These are phyloP conservation scores for Orthosia gracilis DNA, from an alignment of 2,888 invertebrate genomes.

Conservation along the genomic window DNA sequence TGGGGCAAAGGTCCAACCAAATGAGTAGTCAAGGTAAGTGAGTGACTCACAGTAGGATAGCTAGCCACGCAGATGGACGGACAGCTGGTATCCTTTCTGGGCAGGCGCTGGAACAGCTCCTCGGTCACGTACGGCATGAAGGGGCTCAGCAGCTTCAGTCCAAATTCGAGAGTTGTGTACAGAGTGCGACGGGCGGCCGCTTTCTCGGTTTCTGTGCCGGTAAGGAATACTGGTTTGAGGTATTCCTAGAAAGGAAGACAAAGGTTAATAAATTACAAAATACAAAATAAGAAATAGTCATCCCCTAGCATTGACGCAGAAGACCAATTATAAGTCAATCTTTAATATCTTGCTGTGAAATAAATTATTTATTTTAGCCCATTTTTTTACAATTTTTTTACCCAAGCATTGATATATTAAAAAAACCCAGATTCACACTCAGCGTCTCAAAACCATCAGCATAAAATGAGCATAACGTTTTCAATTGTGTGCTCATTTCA, in stretches of 20 bases:
- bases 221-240: slow-evolving; percentile 96
- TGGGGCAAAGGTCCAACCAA: too few species aligned
- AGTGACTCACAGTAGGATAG: slow-evolving; percentile 93
- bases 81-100: slow-evolving; percentile 90
- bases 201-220: slow-evolving; percentile 89
- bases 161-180: slow-evolving; percentile 95
- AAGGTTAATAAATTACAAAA: background rate
- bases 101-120: slow-evolving; percentile 98
- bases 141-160: slow-evolving; percentile 97
- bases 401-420: too few species aligned
- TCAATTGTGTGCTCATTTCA: too few species aligned
- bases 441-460: too few species aligned
- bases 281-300: background rate
- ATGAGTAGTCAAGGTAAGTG: too few species aligned
- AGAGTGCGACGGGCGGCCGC: slow-evolving; percentile 94
- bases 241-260: slow-evolving; percentile 92
- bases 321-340: too few species aligned
- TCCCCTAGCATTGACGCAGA: too few species aligned
- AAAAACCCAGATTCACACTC: too few species aligned
- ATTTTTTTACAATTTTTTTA: too few species aligned
- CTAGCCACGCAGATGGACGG: slow-evolving; percentile 97
- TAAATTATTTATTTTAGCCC: too few species aligned
- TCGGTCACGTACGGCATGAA: slow-evolving; percentile 99
- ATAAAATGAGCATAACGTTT: too few species aligned
- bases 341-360: too few species aligned